phyloP scores from a whole-genome alignment of 2,113 vertebrate species.

The Marcusenius ussheri region DNA sequence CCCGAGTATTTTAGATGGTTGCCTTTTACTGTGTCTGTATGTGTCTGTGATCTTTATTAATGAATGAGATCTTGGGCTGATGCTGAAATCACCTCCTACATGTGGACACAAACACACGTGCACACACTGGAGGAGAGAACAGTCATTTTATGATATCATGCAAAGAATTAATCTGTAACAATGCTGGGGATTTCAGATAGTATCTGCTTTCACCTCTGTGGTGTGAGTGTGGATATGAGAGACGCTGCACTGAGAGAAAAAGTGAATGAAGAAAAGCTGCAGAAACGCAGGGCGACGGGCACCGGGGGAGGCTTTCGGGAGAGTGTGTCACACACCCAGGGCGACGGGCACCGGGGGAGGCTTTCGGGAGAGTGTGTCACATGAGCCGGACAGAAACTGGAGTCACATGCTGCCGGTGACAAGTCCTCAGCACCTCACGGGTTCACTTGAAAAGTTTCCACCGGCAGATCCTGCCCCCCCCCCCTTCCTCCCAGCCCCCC shows the following conservation, averaged over 20 bases:
- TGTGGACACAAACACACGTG: background rate
- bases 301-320: too few relatives aligned
- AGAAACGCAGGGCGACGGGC: background rate
- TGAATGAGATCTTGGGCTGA: background rate
- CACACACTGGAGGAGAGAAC: background rate
- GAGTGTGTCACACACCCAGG: too few relatives aligned
- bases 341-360: background rate
- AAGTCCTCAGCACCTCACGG: background rate
- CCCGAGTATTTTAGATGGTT: background rate
- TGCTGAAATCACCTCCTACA: background rate
- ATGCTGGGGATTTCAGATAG: background rate
- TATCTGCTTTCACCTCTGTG: conserved; percentile 17
- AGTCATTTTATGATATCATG: background rate
- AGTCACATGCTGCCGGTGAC: conserved; percentile 20
- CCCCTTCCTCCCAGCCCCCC: background rate
- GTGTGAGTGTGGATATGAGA: background rate
- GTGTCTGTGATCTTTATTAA: background rate
- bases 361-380: background rate
- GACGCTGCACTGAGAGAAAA: background rate
- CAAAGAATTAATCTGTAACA: background rate
- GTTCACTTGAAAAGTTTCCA: background rate
- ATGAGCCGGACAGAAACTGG: conserved; percentile 20
- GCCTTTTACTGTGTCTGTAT: background rate
- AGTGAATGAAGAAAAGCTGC: background rate
- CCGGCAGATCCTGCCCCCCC: background rate